These are phyloP conservation scores for Linnaemya tessellans DNA, from an alignment of 2,888 invertebrate genomes.

Conservation along the genomic window DNA sequence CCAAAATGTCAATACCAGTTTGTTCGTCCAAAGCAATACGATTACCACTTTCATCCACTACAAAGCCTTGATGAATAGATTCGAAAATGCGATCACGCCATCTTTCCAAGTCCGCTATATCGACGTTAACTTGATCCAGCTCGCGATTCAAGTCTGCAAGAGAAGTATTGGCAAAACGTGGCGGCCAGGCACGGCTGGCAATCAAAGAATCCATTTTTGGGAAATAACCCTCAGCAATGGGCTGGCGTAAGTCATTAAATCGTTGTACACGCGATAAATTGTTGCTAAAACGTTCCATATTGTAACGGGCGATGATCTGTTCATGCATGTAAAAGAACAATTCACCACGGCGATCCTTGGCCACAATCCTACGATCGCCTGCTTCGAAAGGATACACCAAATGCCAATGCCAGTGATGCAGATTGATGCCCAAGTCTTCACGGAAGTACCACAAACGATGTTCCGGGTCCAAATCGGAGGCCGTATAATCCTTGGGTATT, in stretches of 20 bases:
- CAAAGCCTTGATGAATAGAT: conserved; percentile 87
- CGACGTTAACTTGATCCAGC: conserved; percentile 87
- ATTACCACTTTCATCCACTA: conserved; percentile 86
- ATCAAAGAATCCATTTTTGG: conserved; percentile 92
- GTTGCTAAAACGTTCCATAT: conserved; percentile 90
- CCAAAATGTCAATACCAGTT: conserved; percentile 90
- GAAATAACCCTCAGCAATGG: conserved; percentile 92
- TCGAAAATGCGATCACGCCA: conserved; percentile 90
- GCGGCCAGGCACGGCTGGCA: conserved; percentile 90
- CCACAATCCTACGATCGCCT: conserved; percentile 84
- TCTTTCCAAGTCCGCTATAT: conserved; percentile 88
- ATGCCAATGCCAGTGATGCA: conserved; percentile 86
- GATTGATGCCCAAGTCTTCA: conserved; percentile 84
- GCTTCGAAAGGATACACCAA: conserved; percentile 90
- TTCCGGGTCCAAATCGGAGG: conserved; percentile 89
- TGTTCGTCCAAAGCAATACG: conserved; percentile 86
- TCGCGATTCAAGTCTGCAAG: conserved; percentile 87
- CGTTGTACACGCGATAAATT: conserved; percentile 87
- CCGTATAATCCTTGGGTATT: conserved; percentile 88
- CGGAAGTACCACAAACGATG: conserved; percentile 86
- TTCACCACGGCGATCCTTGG: conserved; percentile 89
- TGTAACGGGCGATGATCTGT: conserved; percentile 86
- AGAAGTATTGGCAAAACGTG: conserved; percentile 85
- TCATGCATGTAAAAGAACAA: conserved; percentile 92
- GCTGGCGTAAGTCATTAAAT: conserved; percentile 85